Evolutionary conservation across 2,797 vertebrate species (phyloP).

Genomic region (Gymnothorax javanicus): DNA sequence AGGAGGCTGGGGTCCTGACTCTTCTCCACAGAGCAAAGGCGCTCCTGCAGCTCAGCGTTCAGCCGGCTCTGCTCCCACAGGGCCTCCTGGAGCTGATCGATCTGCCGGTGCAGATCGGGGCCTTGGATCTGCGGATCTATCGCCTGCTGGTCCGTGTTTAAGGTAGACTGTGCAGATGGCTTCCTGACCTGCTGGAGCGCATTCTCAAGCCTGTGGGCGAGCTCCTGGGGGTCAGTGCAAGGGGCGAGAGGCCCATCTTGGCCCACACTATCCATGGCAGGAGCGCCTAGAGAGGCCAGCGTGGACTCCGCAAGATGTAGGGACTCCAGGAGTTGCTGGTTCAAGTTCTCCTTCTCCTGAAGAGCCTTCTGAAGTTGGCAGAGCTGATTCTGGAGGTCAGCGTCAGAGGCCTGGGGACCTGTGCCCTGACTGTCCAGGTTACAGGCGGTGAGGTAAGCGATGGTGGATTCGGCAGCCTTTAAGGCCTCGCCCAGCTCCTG

Average conservation of each 20-base stretch:
- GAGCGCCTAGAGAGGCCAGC: constrained; percentile 38
- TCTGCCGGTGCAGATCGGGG: constrained; percentile 55
- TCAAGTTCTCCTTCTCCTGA: constrained; percentile 65
- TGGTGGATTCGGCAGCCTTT: constrained; percentile 74
- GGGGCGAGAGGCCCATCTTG: constrained; percentile 33
- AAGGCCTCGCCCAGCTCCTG: constrained; percentile 63
- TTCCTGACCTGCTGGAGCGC: constrained; percentile 48
- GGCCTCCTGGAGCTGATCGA: constrained; percentile 64
- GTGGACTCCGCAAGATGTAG: constrained; percentile 62
- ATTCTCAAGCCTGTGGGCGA: constrained; percentile 59
- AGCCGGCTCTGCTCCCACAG: constrained; percentile 62
- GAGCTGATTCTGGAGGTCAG: constrained; percentile 50
- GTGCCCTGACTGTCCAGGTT: constrained; percentile 68
- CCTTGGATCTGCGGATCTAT: constrained; percentile 21
- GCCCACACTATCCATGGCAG: constrained; percentile 30
- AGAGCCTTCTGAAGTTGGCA: constrained; percentile 62
- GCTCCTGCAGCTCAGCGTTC: constrained; percentile 65
- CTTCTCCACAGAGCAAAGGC: constrained; percentile 52
- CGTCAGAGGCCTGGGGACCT: constrained; percentile 46
- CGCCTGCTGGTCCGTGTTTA: not conserved
- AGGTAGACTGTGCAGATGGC: constrained; percentile 38
- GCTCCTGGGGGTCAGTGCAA: constrained; percentile 46
- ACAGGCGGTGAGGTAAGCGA: constrained; percentile 76
- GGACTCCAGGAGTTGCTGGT: constrained; percentile 63
- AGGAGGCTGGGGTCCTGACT: not conserved